phyloP scores from a whole-genome alignment of 2,113 vertebrate genomes.

The Ctenodactylus gundi region DNA sequence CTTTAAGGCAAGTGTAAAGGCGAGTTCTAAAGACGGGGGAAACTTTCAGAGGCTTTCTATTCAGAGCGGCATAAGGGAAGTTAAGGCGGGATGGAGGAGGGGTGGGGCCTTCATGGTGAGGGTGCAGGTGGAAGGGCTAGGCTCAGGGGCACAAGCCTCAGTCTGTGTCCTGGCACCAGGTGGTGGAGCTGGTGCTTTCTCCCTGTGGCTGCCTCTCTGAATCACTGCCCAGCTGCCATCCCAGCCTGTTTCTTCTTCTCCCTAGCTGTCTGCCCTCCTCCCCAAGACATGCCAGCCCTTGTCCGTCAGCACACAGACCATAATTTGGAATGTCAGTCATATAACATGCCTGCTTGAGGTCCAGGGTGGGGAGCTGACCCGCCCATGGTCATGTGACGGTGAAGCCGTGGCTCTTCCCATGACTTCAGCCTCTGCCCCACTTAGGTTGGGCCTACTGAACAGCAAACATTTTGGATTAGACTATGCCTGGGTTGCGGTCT shows the following conservation, averaged over 20 bases:
- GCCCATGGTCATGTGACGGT: neutral
- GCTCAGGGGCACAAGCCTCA: neutral
- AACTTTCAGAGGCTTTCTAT: neutral
- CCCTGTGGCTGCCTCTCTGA: neutral
- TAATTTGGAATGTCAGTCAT: slow-evolving; percentile 49
- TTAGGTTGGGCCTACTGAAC: neutral
- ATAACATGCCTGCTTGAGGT: neutral
- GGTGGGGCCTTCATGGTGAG: neutral
- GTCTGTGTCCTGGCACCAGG: neutral
- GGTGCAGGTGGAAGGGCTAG: neutral
- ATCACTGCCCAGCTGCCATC: slow-evolving; percentile 51
- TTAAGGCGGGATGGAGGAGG: neutral
- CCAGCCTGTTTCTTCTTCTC: neutral
- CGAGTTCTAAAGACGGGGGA: neutral
- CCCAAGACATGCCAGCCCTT: slow-evolving; percentile 29
- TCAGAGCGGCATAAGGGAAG: neutral
- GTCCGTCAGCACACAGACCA: slow-evolving; percentile 15
- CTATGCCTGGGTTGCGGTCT: neutral
- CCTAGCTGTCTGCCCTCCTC: neutral
- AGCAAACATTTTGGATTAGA: neutral
- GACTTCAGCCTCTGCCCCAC: neutral
- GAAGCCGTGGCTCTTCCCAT: neutral
- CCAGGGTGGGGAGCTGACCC: neutral
- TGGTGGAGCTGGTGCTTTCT: slow-evolving; percentile 10
- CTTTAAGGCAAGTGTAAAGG: neutral